Evolutionary conservation across 2,888 invertebrate genomes (phyloP), one percentile per base, ranked within the genome.

Genomic region (Anthophora plumipes): DNA sequence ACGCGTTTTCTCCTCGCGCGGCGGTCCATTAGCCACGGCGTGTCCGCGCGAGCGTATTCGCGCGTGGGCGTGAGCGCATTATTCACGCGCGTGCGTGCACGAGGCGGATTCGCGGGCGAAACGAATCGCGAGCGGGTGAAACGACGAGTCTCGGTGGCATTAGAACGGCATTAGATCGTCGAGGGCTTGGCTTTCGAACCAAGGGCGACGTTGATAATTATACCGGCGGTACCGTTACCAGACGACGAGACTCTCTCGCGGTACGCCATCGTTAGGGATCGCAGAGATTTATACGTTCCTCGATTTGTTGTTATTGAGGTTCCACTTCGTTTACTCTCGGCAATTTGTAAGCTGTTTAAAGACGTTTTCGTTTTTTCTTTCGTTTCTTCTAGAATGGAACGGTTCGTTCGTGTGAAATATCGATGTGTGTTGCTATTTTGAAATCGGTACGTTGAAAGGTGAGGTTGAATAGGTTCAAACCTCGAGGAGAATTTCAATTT

Each of bases 11-110:
- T 74, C 69, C 59, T 55, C 61, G 57, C 68, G 60, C 74, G 67
- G 41, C 82, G 63, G 76, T 74, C 86, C 74, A 86, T 86, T 86
- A 86, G 75, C 77, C 83, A 50, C 77, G 79, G 68, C 64, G 64
- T 55, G 59, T 68, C 55, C 75, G 77, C 73, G 66, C 69, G 66
- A 55, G 83, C 67, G 66, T 78, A 75, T 69, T 72, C 77, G 77
- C 72, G 86, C 80, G 85, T 88, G 78, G 88, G 87, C 72, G 87
- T 73, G 60, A 71, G 86, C 75, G 79, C 80, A 85, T 87, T 87
- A 87, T 85, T 87, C 86, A 84, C 86, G 84, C 80, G 84, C 86
- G 78, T 87, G 86, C 85, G 78, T 75, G 76, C 77, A 61, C 31
- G 31, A n/a, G 50, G 59, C 76, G 86, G 80, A 84, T 85, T 81